These are phyloP conservation scores for Eclectus roratus DNA, from an alignment of 2,113 vertebrate species.

Conservation along the genomic window DNA sequence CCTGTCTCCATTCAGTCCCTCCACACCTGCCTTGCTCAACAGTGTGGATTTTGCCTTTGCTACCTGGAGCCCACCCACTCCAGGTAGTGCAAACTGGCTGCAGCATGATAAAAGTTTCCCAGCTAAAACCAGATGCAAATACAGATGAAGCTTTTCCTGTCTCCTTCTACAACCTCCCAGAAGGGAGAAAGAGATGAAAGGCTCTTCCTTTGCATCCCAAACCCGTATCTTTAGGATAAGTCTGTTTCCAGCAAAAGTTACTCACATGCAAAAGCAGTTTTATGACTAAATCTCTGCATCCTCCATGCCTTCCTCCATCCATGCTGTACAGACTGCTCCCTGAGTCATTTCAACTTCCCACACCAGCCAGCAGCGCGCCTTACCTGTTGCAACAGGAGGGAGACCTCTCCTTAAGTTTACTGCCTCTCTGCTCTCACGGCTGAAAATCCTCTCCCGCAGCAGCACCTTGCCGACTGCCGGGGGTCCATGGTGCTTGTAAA, in stretches of 20 bases:
- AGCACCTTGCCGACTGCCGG: not conserved
- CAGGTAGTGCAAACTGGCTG: not conserved
- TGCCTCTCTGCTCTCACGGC: not conserved
- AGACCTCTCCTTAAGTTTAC: constrained; percentile 38
- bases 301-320: not conserved
- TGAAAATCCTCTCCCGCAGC: not conserved
- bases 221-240: not conserved
- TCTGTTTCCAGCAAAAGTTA: not conserved
- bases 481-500: not conserved
- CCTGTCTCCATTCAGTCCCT: not conserved
- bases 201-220: not conserved
- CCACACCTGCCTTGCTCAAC: not conserved
- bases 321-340: not conserved
- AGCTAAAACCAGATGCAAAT: not conserved
- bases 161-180: not conserved
- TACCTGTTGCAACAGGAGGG: constrained; percentile 65
- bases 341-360: constrained; percentile 5
- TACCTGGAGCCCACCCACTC: not conserved
- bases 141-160: not conserved
- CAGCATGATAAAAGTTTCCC: not conserved
- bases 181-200: not conserved
- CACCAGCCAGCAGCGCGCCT: constrained; percentile 1
- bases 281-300: not conserved
- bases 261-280: not conserved
- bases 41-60: not conserved